These are phyloP conservation scores for Epinephelus lanceolatus DNA, from an alignment of 2,113 vertebrate species.

Conservation along the genomic window DNA sequence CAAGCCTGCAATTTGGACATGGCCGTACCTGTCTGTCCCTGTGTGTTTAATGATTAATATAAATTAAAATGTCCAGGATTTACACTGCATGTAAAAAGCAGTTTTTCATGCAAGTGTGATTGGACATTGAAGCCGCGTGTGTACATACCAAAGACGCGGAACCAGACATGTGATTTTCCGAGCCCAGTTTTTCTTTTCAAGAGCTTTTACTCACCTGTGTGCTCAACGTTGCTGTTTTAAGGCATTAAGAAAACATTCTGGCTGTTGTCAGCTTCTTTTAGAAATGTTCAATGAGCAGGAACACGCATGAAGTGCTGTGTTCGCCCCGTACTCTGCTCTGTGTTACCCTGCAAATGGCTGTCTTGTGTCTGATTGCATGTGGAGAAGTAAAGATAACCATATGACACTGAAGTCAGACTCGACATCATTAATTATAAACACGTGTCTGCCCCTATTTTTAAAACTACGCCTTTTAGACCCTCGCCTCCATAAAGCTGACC, in stretches of 20 bases:
- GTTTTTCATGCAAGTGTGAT: conserved; percentile 19
- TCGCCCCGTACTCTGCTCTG: conserved; percentile 71
- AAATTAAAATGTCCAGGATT: conserved; percentile 36
- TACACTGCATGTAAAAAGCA: conserved; percentile 4
- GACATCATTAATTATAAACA: conserved; percentile 83
- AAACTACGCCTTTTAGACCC: conserved; percentile 47
- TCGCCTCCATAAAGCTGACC: conserved; percentile 58
- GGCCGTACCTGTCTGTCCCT: conserved; percentile 41
- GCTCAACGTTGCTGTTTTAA: conserved; percentile 63
- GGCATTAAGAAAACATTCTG: conserved; percentile 77
- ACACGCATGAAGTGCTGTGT: conserved; percentile 44
- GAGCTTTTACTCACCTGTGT: conserved; percentile 74
- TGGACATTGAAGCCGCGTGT: conserved; percentile 4
- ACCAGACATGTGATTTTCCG: conserved; percentile 52
- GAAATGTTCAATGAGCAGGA: conserved; percentile 67
- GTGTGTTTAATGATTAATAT: conserved; percentile 53
- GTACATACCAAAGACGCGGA: conserved; percentile 30
- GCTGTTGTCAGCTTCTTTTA: conserved; percentile 71
- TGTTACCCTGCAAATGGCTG: conserved; percentile 74
- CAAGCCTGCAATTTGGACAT: conserved; percentile 28
- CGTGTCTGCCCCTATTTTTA: conserved; percentile 69
- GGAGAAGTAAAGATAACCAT: conserved; percentile 85
- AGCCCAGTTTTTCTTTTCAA: background rate
- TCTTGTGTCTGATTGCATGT: conserved; percentile 83
- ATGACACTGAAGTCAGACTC: conserved; percentile 82